Base-by-base conservation (phyloP, 2,113 vertebrate species). In the Grus americana region DNA sequence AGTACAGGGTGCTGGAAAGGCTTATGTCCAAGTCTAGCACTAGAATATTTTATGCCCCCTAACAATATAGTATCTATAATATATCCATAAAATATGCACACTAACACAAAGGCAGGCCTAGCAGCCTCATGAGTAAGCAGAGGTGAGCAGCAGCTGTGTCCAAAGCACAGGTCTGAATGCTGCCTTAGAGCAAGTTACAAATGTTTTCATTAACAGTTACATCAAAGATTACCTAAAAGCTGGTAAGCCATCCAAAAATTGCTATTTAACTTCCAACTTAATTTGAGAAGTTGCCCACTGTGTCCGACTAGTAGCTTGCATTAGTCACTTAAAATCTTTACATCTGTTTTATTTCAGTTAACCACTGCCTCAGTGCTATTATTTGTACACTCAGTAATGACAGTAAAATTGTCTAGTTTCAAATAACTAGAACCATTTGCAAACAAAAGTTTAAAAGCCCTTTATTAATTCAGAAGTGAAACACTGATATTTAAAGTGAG, bases 401-500 rank as follows among this genome's bases (percentile, higher is more conserved):
- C 42, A 79, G 26, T 2, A 24, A 44, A 65, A 47, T 3, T 55
- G 18, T 22, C 94, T 82, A 22, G 46, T 29, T 92, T 16, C 78
- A 86, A 96, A 92, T 86, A 95, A 95, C 86, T 96, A 86, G 87
- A 80, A 81, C 57, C 66, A 36, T 91, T 61, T 85, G 89, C 86
- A 93, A 93, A 90, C 27, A 3, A 47, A 92, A 94, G 74, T 79
- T 94, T 70, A 74, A 96, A 96, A 97, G 94, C 90, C 94, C 92
- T 96, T 93, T 95, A 97, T 97, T 94, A 97, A 96, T 84, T 93
- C 88, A 83, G 86, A 92, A 96, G 94, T 97, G 94, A 95, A 98
- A 96, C 96, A 92, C 91, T 93, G 86, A 79, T 96, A 91, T 83
- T 94, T 92, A 85, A 97, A 95, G 95, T 95, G 94, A 97, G 91